Evolutionary conservation across 2,797 vertebrate genomes (phyloP).

Genomic region (Sebastiscus albofasciatus): DNA sequence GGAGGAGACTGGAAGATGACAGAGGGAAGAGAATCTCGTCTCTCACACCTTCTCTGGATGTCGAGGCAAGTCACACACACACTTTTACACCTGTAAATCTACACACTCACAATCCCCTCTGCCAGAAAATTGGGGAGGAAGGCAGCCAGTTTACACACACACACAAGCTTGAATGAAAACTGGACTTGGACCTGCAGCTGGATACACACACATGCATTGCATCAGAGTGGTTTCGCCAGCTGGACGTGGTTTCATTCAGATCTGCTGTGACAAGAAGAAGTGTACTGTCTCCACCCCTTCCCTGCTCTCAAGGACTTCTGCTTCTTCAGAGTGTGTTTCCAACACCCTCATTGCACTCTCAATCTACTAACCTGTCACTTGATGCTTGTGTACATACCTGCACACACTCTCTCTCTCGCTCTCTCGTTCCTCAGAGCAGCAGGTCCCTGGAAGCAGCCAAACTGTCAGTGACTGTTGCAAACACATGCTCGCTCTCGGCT

Average conservation of each 20-base stretch:
- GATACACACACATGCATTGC: conserved; percentile 4
- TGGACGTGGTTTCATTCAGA: conserved; percentile 36
- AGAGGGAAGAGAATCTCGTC: background rate
- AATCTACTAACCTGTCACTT: conserved; percentile 39
- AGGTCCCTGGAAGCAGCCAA: conserved; percentile 74
- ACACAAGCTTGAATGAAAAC: background rate
- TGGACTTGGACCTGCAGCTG: conserved; percentile 16
- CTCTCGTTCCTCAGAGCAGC: conserved; percentile 54
- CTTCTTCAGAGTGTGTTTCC: conserved; percentile 1
- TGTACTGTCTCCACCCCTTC: conserved; percentile 21
- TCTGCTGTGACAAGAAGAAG: conserved; percentile 35
- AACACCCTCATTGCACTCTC: background rate
- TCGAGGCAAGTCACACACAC: conserved; percentile 21
- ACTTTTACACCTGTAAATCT: conserved; percentile 11
- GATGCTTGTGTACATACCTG: conserved; percentile 53
- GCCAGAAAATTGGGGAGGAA: background rate
- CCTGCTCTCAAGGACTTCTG: conserved; percentile 21
- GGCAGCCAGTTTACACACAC: conserved; percentile 2
- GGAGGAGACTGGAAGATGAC: conserved; percentile 33
- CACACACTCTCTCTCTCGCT: conserved; percentile 14
- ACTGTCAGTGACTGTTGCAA: conserved; percentile 70
- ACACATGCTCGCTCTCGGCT: conserved; percentile 68
- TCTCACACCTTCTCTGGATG: conserved; percentile 4
- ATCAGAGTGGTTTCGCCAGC: conserved; percentile 14
- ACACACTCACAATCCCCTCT: background rate